phyloP scores from a whole-genome alignment of 2,113 vertebrate genomes.

The Ophthalmolycus amberensis region DNA sequence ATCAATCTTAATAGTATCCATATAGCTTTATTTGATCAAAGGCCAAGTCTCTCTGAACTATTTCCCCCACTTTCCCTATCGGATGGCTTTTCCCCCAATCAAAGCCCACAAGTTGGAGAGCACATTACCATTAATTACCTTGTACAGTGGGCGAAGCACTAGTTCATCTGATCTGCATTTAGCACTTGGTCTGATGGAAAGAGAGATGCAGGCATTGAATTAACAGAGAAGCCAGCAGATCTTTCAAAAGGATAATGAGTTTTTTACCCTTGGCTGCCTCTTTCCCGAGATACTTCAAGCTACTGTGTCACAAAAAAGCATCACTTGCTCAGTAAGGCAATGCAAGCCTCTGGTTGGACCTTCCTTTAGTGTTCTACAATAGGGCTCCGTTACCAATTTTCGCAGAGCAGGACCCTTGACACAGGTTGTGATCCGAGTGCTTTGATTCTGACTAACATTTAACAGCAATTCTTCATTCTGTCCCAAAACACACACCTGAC shows the following conservation, averaged over 20 bases:
- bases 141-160: constrained; percentile 27
- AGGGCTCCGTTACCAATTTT: not conserved
- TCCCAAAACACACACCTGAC: constrained; percentile 8
- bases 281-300: constrained; percentile 30
- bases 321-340: not conserved
- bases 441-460: constrained; percentile 10
- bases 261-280: constrained; percentile 58
- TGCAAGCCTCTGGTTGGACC: constrained; percentile 7
- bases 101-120: constrained; percentile 19
- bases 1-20: constrained; percentile 5
- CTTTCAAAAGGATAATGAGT: constrained; percentile 57
- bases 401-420: not conserved
- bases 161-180: constrained; percentile 69
- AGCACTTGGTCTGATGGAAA: constrained; percentile 44
- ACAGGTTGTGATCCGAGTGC: not conserved
- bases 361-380: not conserved
- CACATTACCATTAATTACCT: constrained; percentile 47
- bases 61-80: not conserved
- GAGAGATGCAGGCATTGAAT: constrained; percentile 43
- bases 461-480: not conserved
- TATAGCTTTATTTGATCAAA: constrained; percentile 45
- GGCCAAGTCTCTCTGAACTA: constrained; percentile 33
- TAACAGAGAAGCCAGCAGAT: constrained; percentile 56
- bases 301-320: constrained; percentile 14
- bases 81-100: constrained; percentile 27